Percentiles rank a stretch among this genome's conserved stretches.
Evolutionary conservation across 2,113 vertebrate genomes (phyloP).

Genomic region (Hemibagrus wyckioides): DNA sequence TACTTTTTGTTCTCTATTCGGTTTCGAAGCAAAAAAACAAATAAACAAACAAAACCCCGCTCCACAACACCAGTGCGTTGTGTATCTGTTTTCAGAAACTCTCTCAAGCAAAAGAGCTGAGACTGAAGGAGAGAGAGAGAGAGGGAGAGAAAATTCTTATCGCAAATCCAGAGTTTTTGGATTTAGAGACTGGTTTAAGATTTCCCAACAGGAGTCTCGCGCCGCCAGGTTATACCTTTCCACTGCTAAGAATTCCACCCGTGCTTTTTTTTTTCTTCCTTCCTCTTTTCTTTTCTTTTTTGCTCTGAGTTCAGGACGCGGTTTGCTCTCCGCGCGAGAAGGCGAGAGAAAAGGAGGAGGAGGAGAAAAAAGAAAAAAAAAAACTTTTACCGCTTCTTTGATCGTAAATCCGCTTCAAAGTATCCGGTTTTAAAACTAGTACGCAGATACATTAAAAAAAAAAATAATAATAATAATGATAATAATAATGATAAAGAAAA

Average conservation of each 20-base stretch:
- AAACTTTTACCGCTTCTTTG: constrained; percentile 36
- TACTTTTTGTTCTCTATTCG: not conserved
- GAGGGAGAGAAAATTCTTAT: not conserved
- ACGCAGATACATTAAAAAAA: not conserved
- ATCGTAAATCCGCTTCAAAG: constrained; percentile 30
- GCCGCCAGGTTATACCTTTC: not conserved
- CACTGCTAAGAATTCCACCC: not conserved
- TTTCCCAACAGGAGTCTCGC: not conserved
- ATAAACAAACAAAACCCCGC: not conserved
- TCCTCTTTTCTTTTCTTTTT: not conserved
- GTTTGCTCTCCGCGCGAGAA: not conserved
- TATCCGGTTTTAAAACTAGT: not conserved
- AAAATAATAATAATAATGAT: too few species aligned
- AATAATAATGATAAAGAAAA: too few species aligned
- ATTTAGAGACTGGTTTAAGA: not conserved
- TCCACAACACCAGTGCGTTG: not conserved
- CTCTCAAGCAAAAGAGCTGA: not conserved
- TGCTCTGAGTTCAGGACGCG: constrained; percentile 22
- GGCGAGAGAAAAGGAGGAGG: not conserved
- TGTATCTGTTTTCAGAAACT: too few species aligned
- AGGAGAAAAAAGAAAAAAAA: not conserved
- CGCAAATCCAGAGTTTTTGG: not conserved
- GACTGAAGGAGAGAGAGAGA: not conserved
- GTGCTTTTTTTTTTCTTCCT: not conserved
- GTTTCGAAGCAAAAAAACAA: not conserved